A percentile compares a stretch with the other conserved stretches of the same genome.
Evolutionary conservation across 2,113 vertebrate genomes (phyloP).

Genomic region (Halcyon senegalensis): DNA sequence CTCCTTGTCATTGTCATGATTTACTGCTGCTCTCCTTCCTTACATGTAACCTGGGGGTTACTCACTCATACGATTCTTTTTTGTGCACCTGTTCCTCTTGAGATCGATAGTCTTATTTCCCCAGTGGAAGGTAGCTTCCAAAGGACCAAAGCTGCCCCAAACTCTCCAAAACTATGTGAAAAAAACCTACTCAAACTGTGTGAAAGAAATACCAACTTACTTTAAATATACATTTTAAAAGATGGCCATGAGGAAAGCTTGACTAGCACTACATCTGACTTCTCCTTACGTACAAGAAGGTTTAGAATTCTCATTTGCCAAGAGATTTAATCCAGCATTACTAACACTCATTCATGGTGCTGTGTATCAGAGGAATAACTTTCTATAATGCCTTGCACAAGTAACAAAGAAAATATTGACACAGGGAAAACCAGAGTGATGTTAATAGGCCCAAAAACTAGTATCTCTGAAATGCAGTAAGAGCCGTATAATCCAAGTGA

Average conservation of each 20-base stretch:
- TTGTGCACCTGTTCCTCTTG: not conserved
- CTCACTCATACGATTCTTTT: fast-evolving
- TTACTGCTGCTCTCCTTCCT: not conserved
- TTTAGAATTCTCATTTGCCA: constrained; percentile 34
- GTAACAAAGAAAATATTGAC: not conserved
- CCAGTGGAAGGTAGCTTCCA: not conserved
- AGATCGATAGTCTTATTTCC: not conserved
- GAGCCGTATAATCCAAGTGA: not conserved
- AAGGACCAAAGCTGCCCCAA: not conserved
- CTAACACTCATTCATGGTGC: not conserved
- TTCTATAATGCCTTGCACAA: not conserved
- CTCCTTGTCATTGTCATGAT: not conserved
- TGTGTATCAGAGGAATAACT: not conserved
- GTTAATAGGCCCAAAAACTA: not conserved
- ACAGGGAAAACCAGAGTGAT: not conserved
- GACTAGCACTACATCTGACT: constrained; percentile 6
- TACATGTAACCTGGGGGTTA: fast-evolving
- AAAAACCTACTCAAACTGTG: not conserved
- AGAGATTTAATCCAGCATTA: not conserved
- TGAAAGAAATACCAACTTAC: constrained; percentile 24
- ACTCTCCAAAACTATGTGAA: not conserved
- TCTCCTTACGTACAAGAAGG: not conserved
- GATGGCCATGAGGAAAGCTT: constrained; percentile 7
- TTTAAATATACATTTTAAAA: constrained; percentile 1
- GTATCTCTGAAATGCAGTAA: not conserved